phyloP scores from a whole-genome alignment of 2,888 invertebrate genomes.

The Noctua comes region DNA sequence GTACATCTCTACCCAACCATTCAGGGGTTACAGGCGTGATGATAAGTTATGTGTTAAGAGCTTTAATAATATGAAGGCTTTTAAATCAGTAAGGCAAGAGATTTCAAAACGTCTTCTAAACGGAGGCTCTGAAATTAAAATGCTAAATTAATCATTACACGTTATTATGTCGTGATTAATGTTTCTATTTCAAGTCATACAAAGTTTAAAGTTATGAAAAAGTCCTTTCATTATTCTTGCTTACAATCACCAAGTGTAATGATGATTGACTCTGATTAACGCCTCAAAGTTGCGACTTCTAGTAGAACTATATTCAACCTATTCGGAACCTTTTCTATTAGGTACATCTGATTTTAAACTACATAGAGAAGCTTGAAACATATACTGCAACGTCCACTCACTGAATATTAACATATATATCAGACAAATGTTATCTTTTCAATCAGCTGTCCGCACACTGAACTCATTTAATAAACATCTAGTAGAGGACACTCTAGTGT shows the following conservation, averaged over 20 bases:
- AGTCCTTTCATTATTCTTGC: not conserved
- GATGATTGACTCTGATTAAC: not conserved
- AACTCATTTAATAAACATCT: conserved; percentile 48
- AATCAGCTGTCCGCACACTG: conserved; percentile 41
- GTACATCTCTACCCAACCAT: not conserved
- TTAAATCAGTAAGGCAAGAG: not conserved
- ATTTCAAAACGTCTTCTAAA: not conserved
- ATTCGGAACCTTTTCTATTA: not conserved
- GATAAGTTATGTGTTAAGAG: not conserved
- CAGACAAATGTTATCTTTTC: conserved; percentile 44
- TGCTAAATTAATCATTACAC: not conserved
- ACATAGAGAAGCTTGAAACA: not conserved
- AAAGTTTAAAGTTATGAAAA: not conserved
- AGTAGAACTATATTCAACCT: not conserved
- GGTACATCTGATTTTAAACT: not conserved
- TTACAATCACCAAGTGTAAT: not conserved
- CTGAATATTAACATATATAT: conserved; percentile 44
- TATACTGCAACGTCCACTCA: not conserved
- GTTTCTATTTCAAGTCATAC: not conserved
- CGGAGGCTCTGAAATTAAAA: not conserved
- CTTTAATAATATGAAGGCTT: not conserved
- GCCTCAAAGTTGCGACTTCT: not conserved
- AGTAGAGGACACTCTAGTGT: not conserved
- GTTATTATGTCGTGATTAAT: not conserved
- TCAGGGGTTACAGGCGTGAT: not conserved